Evolutionary conservation across 2,888 invertebrate genomes (phyloP).

Genomic region (Phasia obesa): DNA sequence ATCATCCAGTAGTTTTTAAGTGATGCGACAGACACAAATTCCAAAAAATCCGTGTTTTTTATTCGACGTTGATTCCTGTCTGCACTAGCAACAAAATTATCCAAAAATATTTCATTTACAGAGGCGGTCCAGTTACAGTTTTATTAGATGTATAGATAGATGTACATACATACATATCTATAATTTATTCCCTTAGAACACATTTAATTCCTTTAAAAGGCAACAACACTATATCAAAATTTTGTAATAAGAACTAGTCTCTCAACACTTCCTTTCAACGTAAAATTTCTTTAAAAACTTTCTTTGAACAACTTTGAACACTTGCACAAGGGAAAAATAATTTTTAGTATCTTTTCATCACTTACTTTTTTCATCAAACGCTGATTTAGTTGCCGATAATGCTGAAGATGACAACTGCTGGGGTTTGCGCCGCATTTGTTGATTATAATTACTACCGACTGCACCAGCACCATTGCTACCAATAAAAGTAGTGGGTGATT

Average conservation of each 20-base stretch:
- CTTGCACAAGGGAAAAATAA: background rate
- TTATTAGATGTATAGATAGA: no score
- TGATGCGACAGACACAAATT: no score
- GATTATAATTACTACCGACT: constrained; percentile 18
- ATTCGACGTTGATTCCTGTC: no score
- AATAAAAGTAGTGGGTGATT: constrained; percentile 68
- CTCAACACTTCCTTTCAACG: constrained; percentile 12
- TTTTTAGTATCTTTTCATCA: constrained; percentile 17
- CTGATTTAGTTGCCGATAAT: constrained; percentile 48
- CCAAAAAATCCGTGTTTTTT: no score
- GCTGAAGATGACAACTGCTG: constrained; percentile 44
- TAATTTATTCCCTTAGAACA: background rate
- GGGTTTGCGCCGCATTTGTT: constrained; percentile 46
- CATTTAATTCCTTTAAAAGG: background rate
- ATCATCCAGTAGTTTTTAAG: no score
- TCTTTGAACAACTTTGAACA: constrained; percentile 3
- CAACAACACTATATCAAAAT: background rate
- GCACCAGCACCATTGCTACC: constrained; percentile 55
- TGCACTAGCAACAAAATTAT: no score
- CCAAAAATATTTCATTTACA: no score
- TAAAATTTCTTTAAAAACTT: constrained; percentile 4
- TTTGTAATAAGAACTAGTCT: constrained; percentile 6
- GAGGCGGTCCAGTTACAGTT: no score
- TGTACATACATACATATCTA: no score
- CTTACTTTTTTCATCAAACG: constrained; percentile 71